Conservation (phyloP, 2,888 invertebrate genomes). For the Eupithecia dodoneata region DNA sequence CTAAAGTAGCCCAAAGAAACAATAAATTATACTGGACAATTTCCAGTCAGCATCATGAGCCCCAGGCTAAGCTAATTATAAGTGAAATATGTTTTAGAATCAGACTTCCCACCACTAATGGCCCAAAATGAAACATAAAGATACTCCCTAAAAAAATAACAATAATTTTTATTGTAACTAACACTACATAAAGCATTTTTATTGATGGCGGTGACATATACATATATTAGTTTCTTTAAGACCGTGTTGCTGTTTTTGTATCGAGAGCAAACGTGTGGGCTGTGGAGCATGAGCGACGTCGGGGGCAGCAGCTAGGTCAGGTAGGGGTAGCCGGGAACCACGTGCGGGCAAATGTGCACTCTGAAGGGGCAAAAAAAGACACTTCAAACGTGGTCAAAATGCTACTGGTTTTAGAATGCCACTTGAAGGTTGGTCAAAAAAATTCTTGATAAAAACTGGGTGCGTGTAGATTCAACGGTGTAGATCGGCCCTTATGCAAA, state of each 20-base stretch:
- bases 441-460: neutral
- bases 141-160: neutral
- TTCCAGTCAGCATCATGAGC: too few species aligned
- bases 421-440: neutral
- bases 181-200: conserved; percentile 3
- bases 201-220: conserved; percentile 1
- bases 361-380: neutral
- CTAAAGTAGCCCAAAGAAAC: too few species aligned
- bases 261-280: conserved; percentile 6
- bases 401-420: neutral
- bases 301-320: neutral
- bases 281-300: neutral
- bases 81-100: too few species aligned
- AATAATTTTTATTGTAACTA: neutral
- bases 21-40: too few species aligned
- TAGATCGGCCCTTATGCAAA: neutral
- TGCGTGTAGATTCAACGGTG: neutral
- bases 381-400: neutral
- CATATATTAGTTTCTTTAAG: neutral
- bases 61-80: neutral
- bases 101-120: neutral
- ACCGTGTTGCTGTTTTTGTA: neutral
- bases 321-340: neutral
- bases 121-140: neutral
- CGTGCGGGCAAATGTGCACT: neutral